phyloP scores from a whole-genome alignment of 2,113 vertebrate genomes.

The Ellobius talpinus region DNA sequence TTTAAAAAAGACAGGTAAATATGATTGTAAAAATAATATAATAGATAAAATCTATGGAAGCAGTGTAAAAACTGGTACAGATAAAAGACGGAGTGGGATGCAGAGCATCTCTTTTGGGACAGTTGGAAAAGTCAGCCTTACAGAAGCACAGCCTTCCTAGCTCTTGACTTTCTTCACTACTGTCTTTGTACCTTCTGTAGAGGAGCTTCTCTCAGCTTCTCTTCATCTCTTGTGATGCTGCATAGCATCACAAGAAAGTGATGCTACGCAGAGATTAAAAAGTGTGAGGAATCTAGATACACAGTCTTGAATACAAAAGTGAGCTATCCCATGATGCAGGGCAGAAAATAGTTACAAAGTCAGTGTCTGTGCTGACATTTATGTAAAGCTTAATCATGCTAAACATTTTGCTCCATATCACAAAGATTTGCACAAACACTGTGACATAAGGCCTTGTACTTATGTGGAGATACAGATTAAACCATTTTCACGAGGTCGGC shows the following conservation, averaged over 20 bases:
- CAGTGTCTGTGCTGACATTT: neutral
- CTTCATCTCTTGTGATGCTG: no score
- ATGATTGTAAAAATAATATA: neutral
- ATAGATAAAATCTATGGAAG: neutral
- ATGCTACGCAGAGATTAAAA: neutral
- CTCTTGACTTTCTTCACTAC: neutral
- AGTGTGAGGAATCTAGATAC: neutral
- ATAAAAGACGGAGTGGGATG: neutral
- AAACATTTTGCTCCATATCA: neutral
- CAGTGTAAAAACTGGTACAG: neutral
- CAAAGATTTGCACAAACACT: neutral
- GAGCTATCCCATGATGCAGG: neutral
- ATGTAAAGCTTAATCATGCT: neutral
- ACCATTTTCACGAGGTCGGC: neutral
- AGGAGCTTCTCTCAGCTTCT: neutral
- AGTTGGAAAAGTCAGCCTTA: neutral
- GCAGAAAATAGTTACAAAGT: neutral
- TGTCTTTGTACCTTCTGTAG: neutral
- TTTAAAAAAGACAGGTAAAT: neutral
- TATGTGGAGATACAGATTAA: neutral
- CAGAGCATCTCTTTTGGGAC: neutral
- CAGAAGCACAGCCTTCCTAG: neutral
- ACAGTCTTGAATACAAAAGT: neutral
- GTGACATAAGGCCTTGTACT: neutral
- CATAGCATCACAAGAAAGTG: accelerated